Base-by-base conservation (phyloP, 2,113 vertebrate genomes). In the Salvelinus sp. region DNA sequence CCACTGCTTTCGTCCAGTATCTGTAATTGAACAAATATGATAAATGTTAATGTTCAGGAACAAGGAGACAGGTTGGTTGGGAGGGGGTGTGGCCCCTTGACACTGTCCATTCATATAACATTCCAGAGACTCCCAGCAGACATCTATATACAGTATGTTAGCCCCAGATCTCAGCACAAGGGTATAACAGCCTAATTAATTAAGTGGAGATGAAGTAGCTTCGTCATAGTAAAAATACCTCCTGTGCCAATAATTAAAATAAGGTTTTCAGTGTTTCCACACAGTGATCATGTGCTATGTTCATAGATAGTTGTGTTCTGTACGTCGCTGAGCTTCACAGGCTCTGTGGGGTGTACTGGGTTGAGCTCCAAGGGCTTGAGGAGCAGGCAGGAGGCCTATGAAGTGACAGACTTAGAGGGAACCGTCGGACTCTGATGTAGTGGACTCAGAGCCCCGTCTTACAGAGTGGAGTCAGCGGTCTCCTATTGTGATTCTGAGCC, bases 341-440 rank as follows among this genome's bases (percentile, higher is more conserved):
- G 16, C 75, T 83, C 79, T 85, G 85, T 57, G 0, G 16, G 79
- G 80, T 72, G 79, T 68, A 77, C 69, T 48, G 14, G 76, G 69
- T 63, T 76, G 69, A 78, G 69, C 70, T 60, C 7, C 12, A 27
- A 27, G 38, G 75, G 75, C 71, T 85, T 64, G 74, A 3, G 23
- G 66, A 80, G 74, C 69, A 76, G 16, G 72, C 48, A 63, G 78
- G 79, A 76, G 77, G 30, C 57, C 84, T 88, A 80, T 90, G 87
- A 89, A 83, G 82, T 75, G 67, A 70, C 30, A 44, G 38, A 44
- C 9, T 44, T 44, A 44, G 38, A 44, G 38, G 16, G 14, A 23
- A 65, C 3, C 67, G 48, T 70, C 23, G 0, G 27, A 79, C 9
- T 84, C 60, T 85, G 80, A 84, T 84, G 83, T 77, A 12, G 72